A percentile compares a stretch with the other conserved stretches of the same genome.
phyloP scores from a whole-genome alignment of 2,797 vertebrate genomes.

The Otolemur crassicaudatus region DNA sequence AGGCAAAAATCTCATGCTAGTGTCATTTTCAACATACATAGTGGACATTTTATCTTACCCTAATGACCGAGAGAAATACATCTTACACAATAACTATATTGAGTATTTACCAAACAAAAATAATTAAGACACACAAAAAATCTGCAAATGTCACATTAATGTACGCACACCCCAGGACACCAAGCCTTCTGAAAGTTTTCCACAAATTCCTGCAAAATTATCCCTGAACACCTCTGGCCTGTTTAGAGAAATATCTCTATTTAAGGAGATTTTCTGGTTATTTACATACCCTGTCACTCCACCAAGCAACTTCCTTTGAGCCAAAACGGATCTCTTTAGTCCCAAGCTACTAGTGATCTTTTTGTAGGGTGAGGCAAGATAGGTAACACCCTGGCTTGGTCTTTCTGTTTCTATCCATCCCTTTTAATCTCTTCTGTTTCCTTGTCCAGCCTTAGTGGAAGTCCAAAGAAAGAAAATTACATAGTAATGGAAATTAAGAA shows the following conservation, averaged over 20 bases:
- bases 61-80: neutral
- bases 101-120: neutral
- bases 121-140: neutral
- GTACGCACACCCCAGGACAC: neutral
- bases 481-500: neutral
- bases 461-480: neutral
- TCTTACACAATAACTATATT: neutral
- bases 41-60: neutral
- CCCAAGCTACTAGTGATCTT: neutral
- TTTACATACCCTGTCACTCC: neutral
- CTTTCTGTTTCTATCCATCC: neutral
- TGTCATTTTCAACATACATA: neutral
- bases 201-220: neutral
- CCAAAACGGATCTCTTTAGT: neutral
- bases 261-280: neutral
- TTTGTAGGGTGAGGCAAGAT: neutral
- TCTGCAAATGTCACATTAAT: neutral
- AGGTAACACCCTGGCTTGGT: neutral
- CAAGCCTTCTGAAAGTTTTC: neutral
- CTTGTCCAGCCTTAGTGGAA: neutral
- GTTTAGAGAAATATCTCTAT: neutral
- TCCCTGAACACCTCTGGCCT: too few species aligned
- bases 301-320: neutral
- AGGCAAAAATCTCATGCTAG: neutral
- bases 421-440: neutral